Evolutionary conservation across 37 sponge, comb jelly and placozoan species (phyloP).

Genomic region (Tethya wilhelma): DNA sequence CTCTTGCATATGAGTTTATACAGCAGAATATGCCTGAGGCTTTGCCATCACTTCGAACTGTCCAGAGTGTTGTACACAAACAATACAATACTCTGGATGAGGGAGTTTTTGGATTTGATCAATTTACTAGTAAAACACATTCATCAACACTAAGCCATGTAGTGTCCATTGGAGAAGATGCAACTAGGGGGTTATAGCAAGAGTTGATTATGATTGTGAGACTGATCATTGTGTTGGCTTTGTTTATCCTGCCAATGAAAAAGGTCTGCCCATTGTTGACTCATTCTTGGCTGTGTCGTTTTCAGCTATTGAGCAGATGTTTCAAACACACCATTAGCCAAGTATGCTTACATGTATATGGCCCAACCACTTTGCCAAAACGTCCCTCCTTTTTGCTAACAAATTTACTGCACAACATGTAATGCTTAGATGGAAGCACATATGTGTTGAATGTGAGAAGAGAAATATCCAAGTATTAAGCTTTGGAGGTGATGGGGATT

Average conservation of each 20-base stretch:
- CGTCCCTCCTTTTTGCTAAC: constrained; percentile 49
- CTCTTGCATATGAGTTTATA: constrained; percentile 62
- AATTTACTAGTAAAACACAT: too few relatives aligned
- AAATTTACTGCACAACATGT: constrained; percentile 28
- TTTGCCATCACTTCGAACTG: constrained; percentile 58
- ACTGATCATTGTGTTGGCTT: constrained; percentile 57
- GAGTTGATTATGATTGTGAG: constrained; percentile 63
- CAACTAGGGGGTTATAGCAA: constrained; percentile 40
- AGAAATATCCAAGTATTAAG: constrained; percentile 39
- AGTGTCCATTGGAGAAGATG: constrained; percentile 62
- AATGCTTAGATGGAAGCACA: constrained; percentile 44
- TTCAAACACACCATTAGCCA: constrained; percentile 27
- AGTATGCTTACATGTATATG: constrained; percentile 71
- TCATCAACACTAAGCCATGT: constrained; percentile 28
- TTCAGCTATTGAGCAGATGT: constrained; percentile 34
- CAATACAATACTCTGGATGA: constrained; percentile 49
- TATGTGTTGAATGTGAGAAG: constrained; percentile 35
- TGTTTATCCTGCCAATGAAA: constrained; percentile 29
- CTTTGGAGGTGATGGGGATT: constrained; percentile 59
- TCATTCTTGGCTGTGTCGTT: constrained; percentile 43
- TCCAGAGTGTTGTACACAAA: constrained; percentile 37
- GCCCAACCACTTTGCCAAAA: constrained; percentile 38
- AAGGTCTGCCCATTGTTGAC: constrained; percentile 34
- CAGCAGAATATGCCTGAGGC: constrained; percentile 66
- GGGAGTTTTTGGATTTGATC: constrained; percentile 65